Percentiles rank a stretch among this genome's conserved stretches.
phyloP scores from a whole-genome alignment of 2,113 vertebrate genomes.

The Danionella cerebrum region DNA sequence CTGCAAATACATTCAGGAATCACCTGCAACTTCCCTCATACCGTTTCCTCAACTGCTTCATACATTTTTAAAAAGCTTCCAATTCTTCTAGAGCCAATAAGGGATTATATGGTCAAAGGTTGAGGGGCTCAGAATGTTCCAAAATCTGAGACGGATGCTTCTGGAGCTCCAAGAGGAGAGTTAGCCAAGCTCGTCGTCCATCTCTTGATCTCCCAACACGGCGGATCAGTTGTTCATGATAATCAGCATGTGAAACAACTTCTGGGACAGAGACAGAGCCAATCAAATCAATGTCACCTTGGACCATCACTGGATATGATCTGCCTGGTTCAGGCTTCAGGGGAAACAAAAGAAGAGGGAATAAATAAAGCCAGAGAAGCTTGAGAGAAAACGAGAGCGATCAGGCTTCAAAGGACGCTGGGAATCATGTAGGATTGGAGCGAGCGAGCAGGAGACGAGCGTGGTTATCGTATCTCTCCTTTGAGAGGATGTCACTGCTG shows the following conservation, averaged over 20 bases:
- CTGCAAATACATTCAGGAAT: too few relatives aligned
- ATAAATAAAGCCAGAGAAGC: constrained; percentile 1
- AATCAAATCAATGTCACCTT: constrained; percentile 35
- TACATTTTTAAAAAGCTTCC: background rate
- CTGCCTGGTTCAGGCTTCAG: constrained; percentile 8
- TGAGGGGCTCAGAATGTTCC: background rate
- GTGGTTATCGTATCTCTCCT: background rate
- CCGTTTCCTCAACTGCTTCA: background rate
- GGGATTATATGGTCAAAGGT: background rate
- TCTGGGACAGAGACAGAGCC: background rate
- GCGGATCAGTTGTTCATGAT: background rate
- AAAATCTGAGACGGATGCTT: background rate
- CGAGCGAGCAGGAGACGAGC: background rate
- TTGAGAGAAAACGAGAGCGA: background rate
- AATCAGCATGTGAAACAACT: constrained; percentile 1
- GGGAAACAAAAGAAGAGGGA: background rate
- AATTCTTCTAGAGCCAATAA: background rate
- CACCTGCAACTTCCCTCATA: background rate
- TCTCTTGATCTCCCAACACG: constrained; percentile 1
- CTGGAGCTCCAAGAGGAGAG: background rate
- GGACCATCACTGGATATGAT: constrained; percentile 19
- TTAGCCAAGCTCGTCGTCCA: background rate
- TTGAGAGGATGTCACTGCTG: constrained; percentile 7
- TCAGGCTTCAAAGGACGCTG: background rate
- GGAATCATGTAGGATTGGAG: background rate